These are phyloP conservation scores for Zootoca vivipara DNA, from an alignment of 2,113 vertebrate species.

Conservation along the genomic window DNA sequence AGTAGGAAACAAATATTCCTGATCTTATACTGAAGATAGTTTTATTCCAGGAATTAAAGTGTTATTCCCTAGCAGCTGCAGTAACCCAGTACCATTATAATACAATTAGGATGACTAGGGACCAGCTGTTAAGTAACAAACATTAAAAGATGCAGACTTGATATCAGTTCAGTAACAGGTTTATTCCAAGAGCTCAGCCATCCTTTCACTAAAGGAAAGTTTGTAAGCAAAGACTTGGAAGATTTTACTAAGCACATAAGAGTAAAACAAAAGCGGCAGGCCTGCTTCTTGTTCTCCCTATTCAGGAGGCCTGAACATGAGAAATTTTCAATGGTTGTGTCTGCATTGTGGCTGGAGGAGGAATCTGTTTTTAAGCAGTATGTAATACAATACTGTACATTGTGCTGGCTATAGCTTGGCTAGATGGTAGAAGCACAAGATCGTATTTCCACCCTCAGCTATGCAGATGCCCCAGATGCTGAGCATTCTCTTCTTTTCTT, in stretches of 20 bases:
- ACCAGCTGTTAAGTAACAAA: conserved; percentile 71
- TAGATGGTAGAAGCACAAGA: neutral
- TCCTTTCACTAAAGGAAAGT: conserved; percentile 1
- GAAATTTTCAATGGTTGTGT: neutral
- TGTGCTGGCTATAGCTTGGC: neutral
- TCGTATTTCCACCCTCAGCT: neutral
- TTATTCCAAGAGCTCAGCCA: conserved; percentile 58
- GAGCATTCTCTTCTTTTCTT: too few relatives aligned
- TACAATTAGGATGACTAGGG: conserved; percentile 67
- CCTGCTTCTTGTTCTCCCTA: neutral
- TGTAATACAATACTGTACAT: neutral
- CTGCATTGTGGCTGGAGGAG: neutral
- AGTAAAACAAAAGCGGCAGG: neutral
- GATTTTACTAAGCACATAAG: neutral
- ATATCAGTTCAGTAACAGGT: conserved; percentile 57
- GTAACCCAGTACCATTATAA: conserved; percentile 71
- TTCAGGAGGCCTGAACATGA: neutral
- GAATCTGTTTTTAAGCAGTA: too few relatives aligned
- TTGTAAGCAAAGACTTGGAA: neutral
- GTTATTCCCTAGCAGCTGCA: conserved; percentile 67
- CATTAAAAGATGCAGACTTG: conserved; percentile 62
- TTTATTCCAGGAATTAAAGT: conserved; percentile 50
- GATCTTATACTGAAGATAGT: conserved; percentile 47
- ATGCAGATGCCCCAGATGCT: neutral
- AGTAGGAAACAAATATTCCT: conserved; percentile 57